Conservation (phyloP, 2,113 vertebrate species). For the Gulo gulo region DNA sequence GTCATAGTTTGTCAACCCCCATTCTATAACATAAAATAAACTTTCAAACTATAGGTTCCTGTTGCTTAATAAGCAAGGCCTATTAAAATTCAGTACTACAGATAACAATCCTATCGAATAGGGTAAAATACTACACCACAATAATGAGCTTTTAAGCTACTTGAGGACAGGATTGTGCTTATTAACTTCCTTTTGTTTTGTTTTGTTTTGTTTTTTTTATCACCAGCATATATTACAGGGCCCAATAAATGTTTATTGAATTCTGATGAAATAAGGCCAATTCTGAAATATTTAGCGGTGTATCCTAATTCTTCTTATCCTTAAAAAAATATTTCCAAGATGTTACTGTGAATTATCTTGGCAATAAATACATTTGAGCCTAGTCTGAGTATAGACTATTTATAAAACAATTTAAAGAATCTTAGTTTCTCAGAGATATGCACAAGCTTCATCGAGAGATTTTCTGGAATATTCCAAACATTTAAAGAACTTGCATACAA, state of each 20-base stretch:
- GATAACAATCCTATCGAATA: not conserved
- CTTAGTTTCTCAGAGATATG: not conserved
- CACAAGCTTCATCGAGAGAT: not conserved
- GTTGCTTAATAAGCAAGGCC: not conserved
- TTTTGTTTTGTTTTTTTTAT: not conserved
- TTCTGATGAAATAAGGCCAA: not conserved
- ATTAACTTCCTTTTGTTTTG: not conserved
- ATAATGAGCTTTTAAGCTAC: not conserved
- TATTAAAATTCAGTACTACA: not conserved
- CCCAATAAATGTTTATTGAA: not conserved
- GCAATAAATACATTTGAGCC: not conserved
- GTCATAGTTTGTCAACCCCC: not conserved
- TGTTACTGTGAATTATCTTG: not conserved
- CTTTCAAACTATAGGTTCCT: not conserved
- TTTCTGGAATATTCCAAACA: not conserved
- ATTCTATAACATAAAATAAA: not conserved
- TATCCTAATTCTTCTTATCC: not conserved
- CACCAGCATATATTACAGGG: not conserved
- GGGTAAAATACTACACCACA: not conserved
- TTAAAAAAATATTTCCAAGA: not conserved
- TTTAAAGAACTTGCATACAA: not conserved
- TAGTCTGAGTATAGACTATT: not conserved
- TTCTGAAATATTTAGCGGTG: not conserved
- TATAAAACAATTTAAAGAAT: not conserved
- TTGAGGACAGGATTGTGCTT: not conserved